phyloP scores from a whole-genome alignment of 2,113 vertebrate species.

The Marcusenius ussheri region DNA sequence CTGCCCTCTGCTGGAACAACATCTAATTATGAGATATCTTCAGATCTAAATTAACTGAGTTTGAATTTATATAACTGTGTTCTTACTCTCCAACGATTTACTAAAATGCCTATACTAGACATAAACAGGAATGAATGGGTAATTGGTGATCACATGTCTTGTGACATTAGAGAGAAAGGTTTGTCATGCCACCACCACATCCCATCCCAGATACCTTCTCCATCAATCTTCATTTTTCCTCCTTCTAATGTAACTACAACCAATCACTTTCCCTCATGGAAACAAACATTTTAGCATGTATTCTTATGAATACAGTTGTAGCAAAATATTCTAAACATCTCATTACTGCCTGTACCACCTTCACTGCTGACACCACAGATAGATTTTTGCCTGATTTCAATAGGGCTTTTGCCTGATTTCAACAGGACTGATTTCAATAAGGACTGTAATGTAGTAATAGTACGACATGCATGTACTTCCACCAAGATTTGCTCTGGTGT shows the following conservation, averaged over 20 bases:
- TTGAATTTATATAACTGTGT: background rate
- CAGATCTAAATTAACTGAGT: background rate
- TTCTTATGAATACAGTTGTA: background rate
- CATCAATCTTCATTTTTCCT: background rate
- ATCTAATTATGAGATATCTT: background rate
- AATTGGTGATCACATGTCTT: background rate
- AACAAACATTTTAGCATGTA: background rate
- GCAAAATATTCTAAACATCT: background rate
- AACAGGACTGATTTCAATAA: background rate
- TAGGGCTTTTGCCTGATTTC: background rate
- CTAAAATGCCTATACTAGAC: background rate
- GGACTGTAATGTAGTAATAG: background rate
- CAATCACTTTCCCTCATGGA: background rate
- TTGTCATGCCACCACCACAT: background rate
- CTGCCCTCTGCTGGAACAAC: conserved; percentile 30
- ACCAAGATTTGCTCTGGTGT: background rate
- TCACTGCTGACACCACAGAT: background rate
- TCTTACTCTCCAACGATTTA: background rate
- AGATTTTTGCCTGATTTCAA: background rate
- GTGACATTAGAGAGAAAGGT: background rate
- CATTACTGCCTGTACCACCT: background rate
- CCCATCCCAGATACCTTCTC: background rate
- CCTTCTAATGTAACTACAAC: background rate
- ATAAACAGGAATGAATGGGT: background rate
- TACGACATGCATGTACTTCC: background rate